phyloP scores from a whole-genome alignment of 2,797 vertebrate genomes.

The Craterocephalus amniculus region DNA sequence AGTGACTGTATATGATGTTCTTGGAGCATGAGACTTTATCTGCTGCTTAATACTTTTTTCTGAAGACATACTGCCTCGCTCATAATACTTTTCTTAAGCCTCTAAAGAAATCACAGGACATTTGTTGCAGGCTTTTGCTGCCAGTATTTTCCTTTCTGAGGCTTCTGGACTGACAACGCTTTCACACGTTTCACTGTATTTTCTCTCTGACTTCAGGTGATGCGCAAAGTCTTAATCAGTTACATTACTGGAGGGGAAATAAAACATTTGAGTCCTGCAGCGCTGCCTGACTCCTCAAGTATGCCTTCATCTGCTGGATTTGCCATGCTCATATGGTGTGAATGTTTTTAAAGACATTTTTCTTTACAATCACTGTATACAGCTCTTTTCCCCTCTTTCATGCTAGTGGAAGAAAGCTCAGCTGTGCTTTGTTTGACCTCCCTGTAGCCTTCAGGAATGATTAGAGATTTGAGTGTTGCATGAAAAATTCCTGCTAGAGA shows the following conservation, averaged over 20 bases:
- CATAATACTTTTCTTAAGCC: slow-evolving; percentile 27
- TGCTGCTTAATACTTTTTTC: slow-evolving; percentile 19
- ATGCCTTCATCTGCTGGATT: background rate
- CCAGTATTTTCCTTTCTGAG: slow-evolving; percentile 42
- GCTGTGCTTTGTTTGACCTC: slow-evolving; percentile 25
- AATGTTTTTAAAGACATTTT: background rate
- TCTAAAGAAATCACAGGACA: slow-evolving; percentile 53
- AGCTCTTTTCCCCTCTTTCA: background rate
- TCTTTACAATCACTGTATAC: background rate
- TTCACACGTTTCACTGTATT: slow-evolving; percentile 41
- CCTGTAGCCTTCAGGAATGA: slow-evolving; percentile 3
- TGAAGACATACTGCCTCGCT: slow-evolving; percentile 10
- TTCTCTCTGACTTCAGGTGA: slow-evolving; percentile 45
- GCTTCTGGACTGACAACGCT: slow-evolving; percentile 51
- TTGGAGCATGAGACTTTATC: slow-evolving; percentile 1
- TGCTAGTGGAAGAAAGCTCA: background rate
- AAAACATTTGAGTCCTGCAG: slow-evolving; percentile 31
- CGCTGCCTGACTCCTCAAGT: slow-evolving; percentile 22
- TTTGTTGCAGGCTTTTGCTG: slow-evolving; percentile 52
- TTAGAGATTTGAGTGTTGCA: slow-evolving; percentile 13
- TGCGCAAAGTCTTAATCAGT: slow-evolving; percentile 46
- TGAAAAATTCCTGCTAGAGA: slow-evolving; percentile 6
- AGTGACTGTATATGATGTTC: background rate
- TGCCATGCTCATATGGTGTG: background rate
- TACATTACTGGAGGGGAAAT: slow-evolving; percentile 32